phyloP scores from a whole-genome alignment of 2,888 invertebrate species.

The Dryococelus australis region DNA sequence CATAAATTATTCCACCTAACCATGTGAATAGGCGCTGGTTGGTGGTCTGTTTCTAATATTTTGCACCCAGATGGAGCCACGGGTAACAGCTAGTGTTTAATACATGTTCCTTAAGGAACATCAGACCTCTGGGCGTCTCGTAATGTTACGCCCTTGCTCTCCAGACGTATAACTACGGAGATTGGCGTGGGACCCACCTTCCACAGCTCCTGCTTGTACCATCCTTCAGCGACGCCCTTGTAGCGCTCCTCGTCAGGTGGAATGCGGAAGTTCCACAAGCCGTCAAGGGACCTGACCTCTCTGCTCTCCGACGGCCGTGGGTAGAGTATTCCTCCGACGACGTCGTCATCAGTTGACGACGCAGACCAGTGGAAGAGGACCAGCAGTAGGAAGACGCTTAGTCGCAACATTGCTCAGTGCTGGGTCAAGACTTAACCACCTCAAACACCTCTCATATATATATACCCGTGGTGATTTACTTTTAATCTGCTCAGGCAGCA shows the following conservation, averaged over 20 bases:
- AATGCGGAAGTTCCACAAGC: slow-evolving; percentile 90
- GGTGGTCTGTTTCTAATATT: too few species aligned
- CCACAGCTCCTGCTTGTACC: slow-evolving; percentile 24
- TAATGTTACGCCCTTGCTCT: too few species aligned
- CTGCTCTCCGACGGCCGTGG: slow-evolving; percentile 84
- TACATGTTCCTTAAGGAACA: too few species aligned
- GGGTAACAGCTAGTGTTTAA: too few species aligned
- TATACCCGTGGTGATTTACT: not conserved
- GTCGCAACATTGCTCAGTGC: not conserved
- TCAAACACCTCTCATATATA: not conserved
- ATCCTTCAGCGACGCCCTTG: slow-evolving; percentile 8
- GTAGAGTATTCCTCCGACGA: slow-evolving; percentile 63
- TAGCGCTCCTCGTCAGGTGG: slow-evolving; percentile 54
- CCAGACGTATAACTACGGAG: too few species aligned
- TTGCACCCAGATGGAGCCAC: too few species aligned
- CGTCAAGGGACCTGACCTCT: slow-evolving; percentile 80
- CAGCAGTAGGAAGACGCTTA: not conserved
- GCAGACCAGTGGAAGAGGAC: not conserved
- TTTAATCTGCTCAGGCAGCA: not conserved
- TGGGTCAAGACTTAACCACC: not conserved
- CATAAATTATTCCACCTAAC: too few species aligned
- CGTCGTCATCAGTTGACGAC: not conserved
- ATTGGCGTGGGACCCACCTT: not conserved
- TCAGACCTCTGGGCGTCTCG: too few species aligned
- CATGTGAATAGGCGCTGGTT: too few species aligned